phyloP scores from a whole-genome alignment of 2,113 vertebrate species.

The Morone saxatilis region DNA sequence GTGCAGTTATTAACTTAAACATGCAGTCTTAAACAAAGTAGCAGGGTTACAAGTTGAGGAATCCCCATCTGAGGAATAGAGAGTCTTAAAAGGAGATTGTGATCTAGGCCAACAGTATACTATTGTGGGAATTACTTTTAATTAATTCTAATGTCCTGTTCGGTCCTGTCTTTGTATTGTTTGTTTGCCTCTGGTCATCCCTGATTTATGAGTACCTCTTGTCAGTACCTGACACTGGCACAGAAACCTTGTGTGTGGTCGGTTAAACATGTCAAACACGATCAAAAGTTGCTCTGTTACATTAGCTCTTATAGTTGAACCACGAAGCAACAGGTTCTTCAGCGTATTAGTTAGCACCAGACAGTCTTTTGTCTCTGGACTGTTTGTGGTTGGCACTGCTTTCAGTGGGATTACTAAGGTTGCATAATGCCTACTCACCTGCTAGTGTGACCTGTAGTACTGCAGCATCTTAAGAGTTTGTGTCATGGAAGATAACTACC shows the following conservation, averaged over 20 bases:
- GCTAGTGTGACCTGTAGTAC: not conserved
- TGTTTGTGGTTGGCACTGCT: not conserved
- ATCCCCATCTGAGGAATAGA: constrained; percentile 7
- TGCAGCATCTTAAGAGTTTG: not conserved
- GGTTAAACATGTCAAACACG: not conserved
- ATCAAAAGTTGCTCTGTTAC: not conserved
- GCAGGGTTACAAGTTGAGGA: constrained; percentile 8
- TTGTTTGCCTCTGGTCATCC: not conserved
- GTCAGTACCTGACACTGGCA: too few species aligned
- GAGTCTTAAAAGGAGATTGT: constrained; percentile 8
- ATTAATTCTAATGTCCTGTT: constrained; percentile 3
- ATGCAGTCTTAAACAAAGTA: constrained; percentile 20
- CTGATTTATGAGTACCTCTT: not conserved
- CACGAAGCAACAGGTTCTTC: constrained; percentile 27
- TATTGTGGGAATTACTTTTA: not conserved
- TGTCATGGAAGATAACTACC: constrained; percentile 25
- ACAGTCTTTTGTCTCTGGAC: constrained; percentile 3
- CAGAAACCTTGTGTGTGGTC: not conserved
- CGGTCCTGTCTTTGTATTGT: constrained; percentile 6
- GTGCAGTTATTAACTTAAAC: not conserved
- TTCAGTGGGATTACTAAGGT: constrained; percentile 41
- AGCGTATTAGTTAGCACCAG: not conserved
- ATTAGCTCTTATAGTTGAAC: not conserved
- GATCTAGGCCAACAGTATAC: not conserved
- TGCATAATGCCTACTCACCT: constrained; percentile 30